phyloP scores from a whole-genome alignment of 2,888 invertebrate species.

The Leptothorax acervorum region DNA sequence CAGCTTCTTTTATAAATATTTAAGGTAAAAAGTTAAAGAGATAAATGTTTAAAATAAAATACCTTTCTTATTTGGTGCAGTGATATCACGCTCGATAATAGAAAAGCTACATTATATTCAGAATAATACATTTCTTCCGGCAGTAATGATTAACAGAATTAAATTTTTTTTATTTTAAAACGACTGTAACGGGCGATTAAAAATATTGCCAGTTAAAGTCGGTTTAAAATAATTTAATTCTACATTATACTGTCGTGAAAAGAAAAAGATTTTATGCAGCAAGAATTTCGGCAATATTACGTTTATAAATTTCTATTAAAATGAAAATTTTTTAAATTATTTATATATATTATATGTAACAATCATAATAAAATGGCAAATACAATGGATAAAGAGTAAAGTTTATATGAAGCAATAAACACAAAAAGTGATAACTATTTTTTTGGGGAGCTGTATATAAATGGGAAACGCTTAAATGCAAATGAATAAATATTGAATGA shows the following conservation, averaged over 20 bases:
- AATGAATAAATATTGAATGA: conserved; percentile 3
- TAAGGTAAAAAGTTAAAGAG: neutral
- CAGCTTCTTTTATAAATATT: neutral
- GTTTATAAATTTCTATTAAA: neutral
- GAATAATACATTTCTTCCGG: no score
- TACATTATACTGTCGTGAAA: neutral
- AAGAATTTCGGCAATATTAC: neutral
- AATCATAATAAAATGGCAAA: neutral
- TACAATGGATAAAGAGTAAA: neutral
- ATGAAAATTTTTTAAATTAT: neutral
- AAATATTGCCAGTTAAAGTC: no score
- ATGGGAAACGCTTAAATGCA: neutral
- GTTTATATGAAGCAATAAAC: neutral
- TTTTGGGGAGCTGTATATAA: neutral
- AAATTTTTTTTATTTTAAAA: no score
- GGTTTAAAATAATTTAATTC: neutral
- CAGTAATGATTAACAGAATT: no score
- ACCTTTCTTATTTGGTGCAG: neutral
- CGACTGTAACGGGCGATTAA: no score
- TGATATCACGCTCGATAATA: neutral
- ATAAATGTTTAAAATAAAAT: neutral
- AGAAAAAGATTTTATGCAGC: neutral
- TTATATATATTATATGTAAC: neutral
- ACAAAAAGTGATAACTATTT: neutral
- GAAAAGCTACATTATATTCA: neutral